Evolutionary conservation across 2,113 vertebrate genomes (phyloP).

Genomic region (Marmota flaviventris): DNA sequence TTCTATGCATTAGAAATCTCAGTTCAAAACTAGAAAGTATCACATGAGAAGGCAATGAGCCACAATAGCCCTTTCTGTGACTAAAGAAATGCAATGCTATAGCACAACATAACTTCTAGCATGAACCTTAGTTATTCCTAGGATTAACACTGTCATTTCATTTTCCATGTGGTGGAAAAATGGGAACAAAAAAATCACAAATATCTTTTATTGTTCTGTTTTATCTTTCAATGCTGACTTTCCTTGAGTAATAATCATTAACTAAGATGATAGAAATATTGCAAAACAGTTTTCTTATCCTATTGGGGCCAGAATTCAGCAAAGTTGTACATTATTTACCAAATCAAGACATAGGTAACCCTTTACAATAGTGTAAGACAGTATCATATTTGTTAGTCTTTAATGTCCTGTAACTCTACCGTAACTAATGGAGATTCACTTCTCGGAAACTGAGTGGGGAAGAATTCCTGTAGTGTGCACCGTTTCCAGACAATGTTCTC

Average conservation of each 20-base stretch:
- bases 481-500: conserved; percentile 85
- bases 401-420: conserved; percentile 62
- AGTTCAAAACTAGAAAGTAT: conserved; percentile 35
- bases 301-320: not conserved
- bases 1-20: conserved; percentile 62
- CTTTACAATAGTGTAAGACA: not conserved
- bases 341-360: not conserved
- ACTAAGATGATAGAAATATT: conserved; percentile 55
- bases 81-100: conserved; percentile 40
- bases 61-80: not conserved
- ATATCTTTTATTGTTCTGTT: not conserved
- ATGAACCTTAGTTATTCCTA: conserved; percentile 34
- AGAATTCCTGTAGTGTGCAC: conserved; percentile 79
- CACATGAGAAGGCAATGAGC: conserved; percentile 25
- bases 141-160: not conserved
- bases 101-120: not conserved
- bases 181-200: not conserved
- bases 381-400: conserved; percentile 52
- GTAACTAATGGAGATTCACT: conserved; percentile 78
- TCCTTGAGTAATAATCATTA: not conserved
- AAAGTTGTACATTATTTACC: conserved; percentile 46
- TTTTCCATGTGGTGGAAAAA: not conserved
- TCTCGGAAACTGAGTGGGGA: conserved; percentile 76
- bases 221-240: conserved; percentile 27
- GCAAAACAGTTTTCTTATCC: not conserved